Base-by-base conservation (phyloP, 2,888 invertebrate species). In the Tethea ocularis region DNA sequence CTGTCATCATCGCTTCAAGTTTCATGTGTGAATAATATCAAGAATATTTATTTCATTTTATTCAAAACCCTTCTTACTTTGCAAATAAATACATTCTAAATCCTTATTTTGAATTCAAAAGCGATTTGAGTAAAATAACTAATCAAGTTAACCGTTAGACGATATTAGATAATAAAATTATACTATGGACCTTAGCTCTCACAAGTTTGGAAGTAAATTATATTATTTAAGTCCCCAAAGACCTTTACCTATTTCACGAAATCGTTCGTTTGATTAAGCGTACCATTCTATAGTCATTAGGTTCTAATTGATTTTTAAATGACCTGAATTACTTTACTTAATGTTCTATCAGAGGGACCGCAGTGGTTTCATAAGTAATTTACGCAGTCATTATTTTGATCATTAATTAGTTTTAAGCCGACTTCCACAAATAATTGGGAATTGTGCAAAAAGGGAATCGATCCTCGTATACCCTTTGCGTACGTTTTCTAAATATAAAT, bases 291-390 rank as follows among this genome's bases (percentile, higher is more conserved):
- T 29, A 20, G 36, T 22, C 54, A 54, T 54, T 54, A 54, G 54
- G 54, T 54, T 33, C 54, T 54, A 54, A 54, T 54, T 54, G 54
- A 54, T 54, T 54, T 54, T 54, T 54, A 54, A 54, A 54, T 54
- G 54, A 54, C 36, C 36, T 36, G 54, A 36, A 54, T 54, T 36
- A 54, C 54, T 54, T 54, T 54, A 33, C 13, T 33, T 54, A 54
- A 54, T 54, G 54, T 36, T 20, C 22, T 20, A 33, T 13, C 54
- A 33, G 13, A 36, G 54, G 36, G 33, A 3, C 6, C 33, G 20
- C 54, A 20, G 53, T 53, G 53, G 53, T 54, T 33, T 13, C 20
- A 36, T 54, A 54, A 33, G 33, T 54, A 33, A 46, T 46, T 54
- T 54, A 33, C 33, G 33, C 20, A 33, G 22, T 33, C 33, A 54